Conservation (phyloP, 2,888 invertebrate species). For the Adineta ricciae region DNA sequence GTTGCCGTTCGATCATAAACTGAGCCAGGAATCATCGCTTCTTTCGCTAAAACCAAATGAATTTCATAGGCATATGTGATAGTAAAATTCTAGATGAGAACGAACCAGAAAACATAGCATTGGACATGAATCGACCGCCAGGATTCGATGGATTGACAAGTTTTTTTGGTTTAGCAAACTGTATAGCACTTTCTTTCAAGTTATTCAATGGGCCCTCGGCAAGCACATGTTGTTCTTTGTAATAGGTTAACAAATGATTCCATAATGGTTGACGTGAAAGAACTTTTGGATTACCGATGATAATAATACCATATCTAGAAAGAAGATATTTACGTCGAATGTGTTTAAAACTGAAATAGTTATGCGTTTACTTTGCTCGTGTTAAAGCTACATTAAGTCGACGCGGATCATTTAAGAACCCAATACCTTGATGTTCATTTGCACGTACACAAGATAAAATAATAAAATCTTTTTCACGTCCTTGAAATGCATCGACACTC, state of each 20-base stretch:
- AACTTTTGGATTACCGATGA: slow-evolving; percentile 97
- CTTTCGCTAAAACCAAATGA: background rate
- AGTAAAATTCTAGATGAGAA: background rate
- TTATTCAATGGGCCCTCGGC: slow-evolving; percentile 96
- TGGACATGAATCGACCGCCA: slow-evolving; percentile 10
- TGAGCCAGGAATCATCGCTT: background rate
- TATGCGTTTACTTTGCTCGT: slow-evolving; percentile 63
- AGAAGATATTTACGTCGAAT: background rate
- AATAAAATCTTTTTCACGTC: slow-evolving; percentile 94
- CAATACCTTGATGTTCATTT: slow-evolving; percentile 96
- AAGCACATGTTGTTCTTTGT: slow-evolving; percentile 88
- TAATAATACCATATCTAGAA: slow-evolving; percentile 73
- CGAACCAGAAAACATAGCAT: slow-evolving; percentile 1
- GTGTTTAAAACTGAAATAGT: background rate
- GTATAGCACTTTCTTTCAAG: slow-evolving; percentile 57
- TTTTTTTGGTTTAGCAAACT: slow-evolving; percentile 32
- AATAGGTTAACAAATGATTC: slow-evolving; percentile 92
- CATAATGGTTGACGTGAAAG: slow-evolving; percentile 92
- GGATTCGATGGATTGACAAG: slow-evolving; percentile 6
- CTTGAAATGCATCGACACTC: slow-evolving; percentile 97
- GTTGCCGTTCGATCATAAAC: slow-evolving; percentile 21
- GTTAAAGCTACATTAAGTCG: slow-evolving; percentile 94
- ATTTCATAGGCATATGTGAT: too few relatives aligned
- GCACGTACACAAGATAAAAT: slow-evolving; percentile 97
- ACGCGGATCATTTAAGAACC: slow-evolving; percentile 91